phyloP scores from a whole-genome alignment of 2,888 invertebrate species.

The Podabrus alpinus region DNA sequence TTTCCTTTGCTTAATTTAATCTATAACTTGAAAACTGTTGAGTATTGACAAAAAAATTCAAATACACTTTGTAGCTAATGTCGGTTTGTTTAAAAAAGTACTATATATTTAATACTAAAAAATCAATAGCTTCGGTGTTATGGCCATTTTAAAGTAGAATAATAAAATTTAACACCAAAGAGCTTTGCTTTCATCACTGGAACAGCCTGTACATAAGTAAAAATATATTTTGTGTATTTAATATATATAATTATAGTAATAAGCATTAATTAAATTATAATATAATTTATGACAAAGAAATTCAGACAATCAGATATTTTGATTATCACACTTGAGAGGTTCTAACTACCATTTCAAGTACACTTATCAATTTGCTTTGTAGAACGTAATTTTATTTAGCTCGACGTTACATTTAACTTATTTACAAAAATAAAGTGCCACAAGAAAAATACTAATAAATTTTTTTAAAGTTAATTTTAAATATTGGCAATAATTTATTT shows the following conservation, averaged over 20 bases:
- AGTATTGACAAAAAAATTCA: too few species aligned
- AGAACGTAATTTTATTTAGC: not conserved
- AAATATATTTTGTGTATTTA: too few species aligned
- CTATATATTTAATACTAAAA: too few species aligned
- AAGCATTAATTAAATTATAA: not conserved
- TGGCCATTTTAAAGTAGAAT: too few species aligned
- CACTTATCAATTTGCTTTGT: not conserved
- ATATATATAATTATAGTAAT: not conserved
- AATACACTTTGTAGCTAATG: too few species aligned
- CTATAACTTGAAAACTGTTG: too few species aligned
- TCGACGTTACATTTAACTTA: not conserved
- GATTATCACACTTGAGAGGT: not conserved
- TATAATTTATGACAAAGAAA: not conserved
- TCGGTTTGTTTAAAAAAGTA: too few species aligned
- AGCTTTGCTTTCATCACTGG: too few species aligned
- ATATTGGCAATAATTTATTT: not conserved
- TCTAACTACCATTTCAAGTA: not conserved
- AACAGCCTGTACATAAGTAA: too few species aligned
- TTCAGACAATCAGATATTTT: not conserved
- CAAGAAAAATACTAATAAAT: not conserved
- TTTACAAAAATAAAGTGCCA: not conserved
- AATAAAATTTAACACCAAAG: too few species aligned
- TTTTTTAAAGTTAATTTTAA: not conserved
- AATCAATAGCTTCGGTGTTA: too few species aligned
- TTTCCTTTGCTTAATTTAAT: too few species aligned